phyloP scores from a whole-genome alignment of 2,113 vertebrate species.

The Microcebus ravelobensis region DNA sequence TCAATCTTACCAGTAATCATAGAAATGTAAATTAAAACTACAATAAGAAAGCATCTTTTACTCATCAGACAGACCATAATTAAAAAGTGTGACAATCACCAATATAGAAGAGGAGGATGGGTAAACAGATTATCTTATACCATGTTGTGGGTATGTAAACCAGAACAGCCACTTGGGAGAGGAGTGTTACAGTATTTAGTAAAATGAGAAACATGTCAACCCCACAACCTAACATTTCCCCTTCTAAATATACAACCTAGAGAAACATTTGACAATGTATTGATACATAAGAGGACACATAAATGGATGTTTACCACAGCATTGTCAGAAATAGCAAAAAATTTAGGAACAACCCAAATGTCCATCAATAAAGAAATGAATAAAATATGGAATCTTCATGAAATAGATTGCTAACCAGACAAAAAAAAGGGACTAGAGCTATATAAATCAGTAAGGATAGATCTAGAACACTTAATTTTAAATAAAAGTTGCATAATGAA shows the following conservation, averaged over 20 bases:
- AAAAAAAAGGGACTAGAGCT: not conserved
- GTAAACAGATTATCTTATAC: conserved; percentile 34
- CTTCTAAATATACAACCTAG: not conserved
- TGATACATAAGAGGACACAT: not conserved
- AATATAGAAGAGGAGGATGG: not conserved
- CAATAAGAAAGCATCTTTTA: conserved; percentile 50
- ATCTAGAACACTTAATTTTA: conserved; percentile 24
- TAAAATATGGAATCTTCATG: not conserved
- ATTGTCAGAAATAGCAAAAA: conserved; percentile 7
- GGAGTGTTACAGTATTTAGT: not conserved
- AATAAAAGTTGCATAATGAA: not conserved
- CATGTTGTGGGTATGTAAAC: not conserved
- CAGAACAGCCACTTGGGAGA: not conserved
- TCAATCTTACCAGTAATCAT: conserved; percentile 49
- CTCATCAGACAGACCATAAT: conserved; percentile 35
- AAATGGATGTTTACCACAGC: not conserved
- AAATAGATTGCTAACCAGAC: not conserved
- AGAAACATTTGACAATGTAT: conserved; percentile 8
- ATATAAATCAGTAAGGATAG: not conserved
- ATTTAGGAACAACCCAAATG: not conserved
- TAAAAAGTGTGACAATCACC: conserved; percentile 36
- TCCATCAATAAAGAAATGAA: conserved; percentile 16
- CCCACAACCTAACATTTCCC: not conserved
- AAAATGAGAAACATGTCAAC: not conserved
- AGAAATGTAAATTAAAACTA: conserved; percentile 59